A percentile compares a stretch with the other conserved stretches of the same genome.
Conservation (phyloP, 2,888 invertebrate species). For the Laspeyria flexula region DNA sequence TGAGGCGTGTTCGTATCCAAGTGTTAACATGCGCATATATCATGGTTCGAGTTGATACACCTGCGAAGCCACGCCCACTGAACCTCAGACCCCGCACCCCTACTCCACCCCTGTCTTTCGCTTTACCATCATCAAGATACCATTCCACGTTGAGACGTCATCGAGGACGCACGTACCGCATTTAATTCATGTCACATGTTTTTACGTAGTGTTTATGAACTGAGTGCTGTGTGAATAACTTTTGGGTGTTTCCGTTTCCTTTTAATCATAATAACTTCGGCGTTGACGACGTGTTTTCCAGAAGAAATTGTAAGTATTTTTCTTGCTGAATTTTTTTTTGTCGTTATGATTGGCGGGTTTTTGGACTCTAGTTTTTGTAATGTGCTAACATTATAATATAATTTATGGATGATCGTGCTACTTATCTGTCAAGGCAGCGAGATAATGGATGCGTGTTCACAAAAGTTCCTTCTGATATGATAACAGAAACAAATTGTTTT, state of each 20-base stretch:
- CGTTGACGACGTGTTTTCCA: conserved; percentile 32
- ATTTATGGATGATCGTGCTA: conserved; percentile 14
- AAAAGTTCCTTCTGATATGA: conserved; percentile 33
- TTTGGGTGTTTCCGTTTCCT: conserved; percentile 56
- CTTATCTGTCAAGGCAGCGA: conserved; percentile 34
- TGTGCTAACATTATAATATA: conserved; percentile 10
- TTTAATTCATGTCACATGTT: conserved; percentile 47
- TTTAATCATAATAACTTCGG: conserved; percentile 46
- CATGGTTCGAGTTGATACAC: conserved; percentile 77
- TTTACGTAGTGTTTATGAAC: conserved; percentile 64
- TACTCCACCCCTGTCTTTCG: conserved; percentile 62
- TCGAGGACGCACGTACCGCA: conserved; percentile 57
- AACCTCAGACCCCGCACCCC: conserved; percentile 50
- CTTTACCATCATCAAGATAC: conserved; percentile 72
- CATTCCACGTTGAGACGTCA: conserved; percentile 75
- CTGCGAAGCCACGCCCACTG: conserved; percentile 74
- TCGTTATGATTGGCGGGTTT: conserved; percentile 6
- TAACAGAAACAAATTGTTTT: conserved; percentile 31
- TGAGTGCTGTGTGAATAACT: conserved; percentile 71
- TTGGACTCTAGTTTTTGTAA: conserved; percentile 16
- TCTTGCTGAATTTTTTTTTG: conserved; percentile 7
- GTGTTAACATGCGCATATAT: conserved; percentile 83
- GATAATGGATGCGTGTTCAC: conserved; percentile 21
- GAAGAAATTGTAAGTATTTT: conserved; percentile 47
- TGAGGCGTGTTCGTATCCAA: conserved; percentile 77